Percentiles rank a stretch among this genome's conserved stretches.
These are phyloP conservation scores for Nibea coibor DNA, from an alignment of 2,113 vertebrate species.

Conservation along the genomic window DNA sequence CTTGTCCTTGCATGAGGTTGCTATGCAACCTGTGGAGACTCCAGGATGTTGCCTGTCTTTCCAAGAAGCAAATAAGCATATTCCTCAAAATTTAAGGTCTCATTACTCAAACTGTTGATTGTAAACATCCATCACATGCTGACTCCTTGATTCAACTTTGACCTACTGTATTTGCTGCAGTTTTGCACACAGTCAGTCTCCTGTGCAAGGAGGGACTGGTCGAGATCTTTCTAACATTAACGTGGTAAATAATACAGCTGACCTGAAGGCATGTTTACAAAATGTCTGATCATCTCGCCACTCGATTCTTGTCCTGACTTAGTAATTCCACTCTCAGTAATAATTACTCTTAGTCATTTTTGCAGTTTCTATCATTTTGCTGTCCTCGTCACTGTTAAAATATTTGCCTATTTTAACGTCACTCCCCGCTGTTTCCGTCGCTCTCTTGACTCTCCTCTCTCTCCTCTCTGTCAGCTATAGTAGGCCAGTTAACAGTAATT, in stretches of 20 bases:
- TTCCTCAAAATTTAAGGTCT: no score
- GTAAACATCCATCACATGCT: no score
- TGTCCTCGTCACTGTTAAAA: slow-evolving; percentile 1
- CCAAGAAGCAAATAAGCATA: no score
- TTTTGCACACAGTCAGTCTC: no score
- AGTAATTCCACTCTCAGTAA: neutral
- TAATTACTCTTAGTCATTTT: neutral
- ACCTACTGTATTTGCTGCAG: no score
- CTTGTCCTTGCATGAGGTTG: no score
- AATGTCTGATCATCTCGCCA: neutral
- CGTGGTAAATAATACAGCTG: neutral
- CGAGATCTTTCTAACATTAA: neutral
- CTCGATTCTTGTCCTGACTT: neutral
- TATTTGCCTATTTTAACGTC: slow-evolving; percentile 33
- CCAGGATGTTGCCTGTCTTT: no score
- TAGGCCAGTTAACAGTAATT: slow-evolving; percentile 80
- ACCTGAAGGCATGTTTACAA: neutral
- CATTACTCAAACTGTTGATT: no score
- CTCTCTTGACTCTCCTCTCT: slow-evolving; percentile 23
- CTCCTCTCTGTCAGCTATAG: slow-evolving; percentile 58
- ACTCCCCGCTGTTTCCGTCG: slow-evolving; percentile 24
- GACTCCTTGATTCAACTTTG: no score
- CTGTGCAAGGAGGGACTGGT: neutral
- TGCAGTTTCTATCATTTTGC: neutral
- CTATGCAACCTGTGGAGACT: no score